Evolutionary conservation across 2,113 vertebrate species (phyloP), one percentile per base, ranked within the genome.

Genomic region (Pterophyllum scalare): DNA sequence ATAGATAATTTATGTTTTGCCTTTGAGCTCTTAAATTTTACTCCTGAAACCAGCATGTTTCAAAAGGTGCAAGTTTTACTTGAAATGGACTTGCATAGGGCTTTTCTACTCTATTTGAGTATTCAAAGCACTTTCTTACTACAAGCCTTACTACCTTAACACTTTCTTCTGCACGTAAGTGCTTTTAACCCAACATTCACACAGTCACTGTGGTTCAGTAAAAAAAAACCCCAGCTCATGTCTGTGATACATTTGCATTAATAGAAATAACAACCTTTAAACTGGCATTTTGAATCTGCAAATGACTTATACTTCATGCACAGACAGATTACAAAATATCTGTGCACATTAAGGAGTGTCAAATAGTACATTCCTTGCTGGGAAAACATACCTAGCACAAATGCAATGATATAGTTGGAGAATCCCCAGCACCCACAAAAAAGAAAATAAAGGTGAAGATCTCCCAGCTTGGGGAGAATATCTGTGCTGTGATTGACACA

Each of bases 321-420:
- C 5, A 46, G 40, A 28, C 43, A 49, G 17, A 52, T 52, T 52
- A 52, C 9, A 70, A 70, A 28, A 28, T 70, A 9, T 2, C 24
- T 20, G 24, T 19, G 24, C 19, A 54, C 10, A 20, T 54, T 20
- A 54, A 54, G 7, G 15, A 19, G 2, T 22, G 6, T 7, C 46
- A 70, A 70, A 70, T 0, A 43, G 5, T 24, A 9, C 6, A 59
- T 10, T 14, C 9, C 13, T 65, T 58, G 7, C 3, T 58, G 15
- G 14, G 54, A 60, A 70, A 82, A 77, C 81, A 20, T 84, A 99
- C 98, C 97, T 35, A 99, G 93, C 84, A 99, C 97, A 95, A 97
- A 99, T 1, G 97, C 97, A 81, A 97, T 94, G 87, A 96, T 96
- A 20, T 97, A 98, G 94, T 98, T 98, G 58, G 97, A 98, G 76